Evolutionary conservation across 2,888 invertebrate genomes (phyloP), one percentile per base, ranked within the genome.

Genomic region (Sinopyrophorus schimmeli): DNA sequence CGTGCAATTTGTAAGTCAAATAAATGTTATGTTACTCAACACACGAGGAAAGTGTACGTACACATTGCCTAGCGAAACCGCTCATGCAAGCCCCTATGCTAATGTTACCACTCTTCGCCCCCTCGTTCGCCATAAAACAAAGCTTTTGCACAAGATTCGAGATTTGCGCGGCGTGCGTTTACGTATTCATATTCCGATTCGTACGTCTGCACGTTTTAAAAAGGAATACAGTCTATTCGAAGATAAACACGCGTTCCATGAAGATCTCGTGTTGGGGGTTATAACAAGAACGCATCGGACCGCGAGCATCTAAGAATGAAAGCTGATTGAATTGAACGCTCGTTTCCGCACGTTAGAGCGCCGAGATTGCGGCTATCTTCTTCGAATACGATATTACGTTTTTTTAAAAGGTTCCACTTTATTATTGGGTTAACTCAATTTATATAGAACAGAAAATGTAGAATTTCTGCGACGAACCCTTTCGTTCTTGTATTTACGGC

Each of bases 1-100:
- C 62, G 65, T 66, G 59, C 67, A 69, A 70, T 69, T 68, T 69
- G 66, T 61, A 69, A 70, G 70, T 69, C 69, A 72, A 71, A 72
- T 69, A 71, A 66, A 70, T 64, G 67, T 66, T 68, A 59, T 64
- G 66, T 65, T 64, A 64, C 62, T 63, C 41, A 46, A 47, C 53
- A 43, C 30, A 43, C 51, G 47, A 52, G 39, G 16, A 47, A 42
- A 52, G 42, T n/a, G n/a, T 47, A 47, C 52, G 47, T 42, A 47
- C 26, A 11, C 15, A 43, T 35, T 44, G 27, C 27, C 39, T n/a
- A 34, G 40, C 32, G 42, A 54, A 54, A 49, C 52, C 61, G 51
- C 42, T 57, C 61, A 61, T 59, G 60, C 61, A 57, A 58, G 47
- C 54, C 51, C 57, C 48, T 66, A 69, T 67, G 68, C 63, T 67